phyloP scores from a whole-genome alignment of 2,888 invertebrate species.

The Agelastica alni region DNA sequence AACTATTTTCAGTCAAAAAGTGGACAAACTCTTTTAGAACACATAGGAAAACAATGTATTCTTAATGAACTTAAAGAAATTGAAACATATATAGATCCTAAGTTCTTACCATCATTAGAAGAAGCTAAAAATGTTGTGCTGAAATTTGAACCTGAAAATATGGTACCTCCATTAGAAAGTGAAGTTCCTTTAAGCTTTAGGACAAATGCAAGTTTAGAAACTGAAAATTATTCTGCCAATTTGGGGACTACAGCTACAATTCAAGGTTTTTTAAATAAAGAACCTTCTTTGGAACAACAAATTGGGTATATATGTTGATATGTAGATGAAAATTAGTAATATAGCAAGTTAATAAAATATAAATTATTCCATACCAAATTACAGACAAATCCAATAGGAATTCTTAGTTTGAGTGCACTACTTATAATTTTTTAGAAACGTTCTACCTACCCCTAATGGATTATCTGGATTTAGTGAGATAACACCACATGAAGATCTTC shows the following conservation, averaged over 20 bases:
- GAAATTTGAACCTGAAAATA: constrained; percentile 51
- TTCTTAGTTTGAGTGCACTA: no score
- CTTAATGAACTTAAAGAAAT: constrained; percentile 56
- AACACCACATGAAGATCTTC: constrained; percentile 16
- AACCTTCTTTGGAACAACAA: constrained; percentile 44
- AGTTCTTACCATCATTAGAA: constrained; percentile 55
- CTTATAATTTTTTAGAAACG: no score
- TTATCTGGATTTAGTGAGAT: not conserved
- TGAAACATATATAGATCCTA: constrained; percentile 54
- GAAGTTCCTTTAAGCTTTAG: constrained; percentile 53
- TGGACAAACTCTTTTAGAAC: constrained; percentile 59
- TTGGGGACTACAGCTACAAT: constrained; percentile 48
- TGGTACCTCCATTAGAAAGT: constrained; percentile 59
- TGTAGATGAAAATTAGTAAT: no score
- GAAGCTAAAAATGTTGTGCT: constrained; percentile 58
- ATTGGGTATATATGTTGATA: constrained; percentile 43
- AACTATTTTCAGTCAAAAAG: constrained; percentile 58
- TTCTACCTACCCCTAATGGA: no score
- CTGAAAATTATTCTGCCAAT: constrained; percentile 15
- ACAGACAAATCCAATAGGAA: no score
- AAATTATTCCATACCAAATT: no score
- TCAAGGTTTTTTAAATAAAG: constrained; percentile 46
- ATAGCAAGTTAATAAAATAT: no score
- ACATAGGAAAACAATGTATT: constrained; percentile 58
- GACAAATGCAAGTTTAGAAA: constrained; percentile 22